These are phyloP conservation scores for Cynoglossus semilaevis DNA, from an alignment of 2,113 vertebrate species.

Conservation along the genomic window DNA sequence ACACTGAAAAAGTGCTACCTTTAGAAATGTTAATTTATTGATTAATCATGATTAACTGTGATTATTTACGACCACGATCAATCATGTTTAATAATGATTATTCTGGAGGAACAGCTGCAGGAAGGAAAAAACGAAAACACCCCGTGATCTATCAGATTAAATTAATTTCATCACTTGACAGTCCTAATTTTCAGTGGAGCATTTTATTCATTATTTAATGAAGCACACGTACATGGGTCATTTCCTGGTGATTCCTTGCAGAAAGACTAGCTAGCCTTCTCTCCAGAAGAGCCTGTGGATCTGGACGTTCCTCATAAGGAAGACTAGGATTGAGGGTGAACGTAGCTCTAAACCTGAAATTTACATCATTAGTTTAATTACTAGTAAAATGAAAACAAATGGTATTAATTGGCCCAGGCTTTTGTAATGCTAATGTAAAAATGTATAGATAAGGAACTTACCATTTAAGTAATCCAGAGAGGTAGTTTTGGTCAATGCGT, in stretches of 20 bases:
- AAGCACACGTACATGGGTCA: slow-evolving; percentile 84
- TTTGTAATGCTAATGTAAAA: no score
- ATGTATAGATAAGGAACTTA: not conserved
- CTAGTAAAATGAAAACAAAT: no score
- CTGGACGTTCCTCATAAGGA: slow-evolving; percentile 66
- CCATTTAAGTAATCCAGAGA: slow-evolving; percentile 89
- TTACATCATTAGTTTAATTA: no score
- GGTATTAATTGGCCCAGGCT: no score
- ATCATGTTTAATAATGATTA: no score
- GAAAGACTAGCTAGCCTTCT: slow-evolving; percentile 83
- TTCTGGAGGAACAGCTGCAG: slow-evolving; percentile 79
- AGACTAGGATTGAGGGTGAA: slow-evolving; percentile 86
- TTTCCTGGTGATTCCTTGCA: slow-evolving; percentile 81
- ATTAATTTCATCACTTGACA: no score
- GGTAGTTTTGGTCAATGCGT: slow-evolving; percentile 73
- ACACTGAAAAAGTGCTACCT: no score
- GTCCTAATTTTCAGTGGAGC: no score
- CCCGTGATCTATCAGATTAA: no score
- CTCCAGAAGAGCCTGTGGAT: slow-evolving; percentile 76
- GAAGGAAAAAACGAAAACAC: slow-evolving; percentile 23
- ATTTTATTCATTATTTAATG: not conserved
- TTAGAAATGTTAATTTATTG: no score
- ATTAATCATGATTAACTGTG: no score
- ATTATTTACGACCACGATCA: no score
- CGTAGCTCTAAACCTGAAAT: slow-evolving; percentile 83